Evolutionary conservation across 2,888 invertebrate species (phyloP).

Genomic region (Lissocephala sabroskyi): DNA sequence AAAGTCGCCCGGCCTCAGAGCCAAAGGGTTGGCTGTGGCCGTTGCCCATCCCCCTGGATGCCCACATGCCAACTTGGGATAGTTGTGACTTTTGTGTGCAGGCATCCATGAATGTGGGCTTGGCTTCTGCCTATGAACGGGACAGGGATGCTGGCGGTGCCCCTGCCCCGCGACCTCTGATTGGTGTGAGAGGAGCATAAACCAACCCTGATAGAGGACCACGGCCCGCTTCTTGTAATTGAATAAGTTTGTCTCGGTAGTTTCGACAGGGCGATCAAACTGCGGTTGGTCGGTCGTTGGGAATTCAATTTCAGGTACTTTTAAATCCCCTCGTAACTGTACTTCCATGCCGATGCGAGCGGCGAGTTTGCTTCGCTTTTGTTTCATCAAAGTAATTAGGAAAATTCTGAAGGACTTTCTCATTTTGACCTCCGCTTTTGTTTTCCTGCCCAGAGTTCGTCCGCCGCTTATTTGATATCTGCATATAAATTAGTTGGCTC

Average conservation of each 20-base stretch:
- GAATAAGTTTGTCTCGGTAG: constrained; percentile 34
- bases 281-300: constrained; percentile 48
- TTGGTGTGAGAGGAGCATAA: constrained; percentile 20
- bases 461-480: constrained; percentile 53
- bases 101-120: constrained; percentile 40
- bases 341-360: too few relatives aligned
- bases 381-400: constrained; percentile 64
- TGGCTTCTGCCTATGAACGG: constrained; percentile 40
- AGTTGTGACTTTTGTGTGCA: constrained; percentile 56
- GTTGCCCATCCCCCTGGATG: background rate
- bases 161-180: background rate
- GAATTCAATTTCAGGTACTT: constrained; percentile 12
- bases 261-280: constrained; percentile 40
- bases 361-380: constrained; percentile 52
- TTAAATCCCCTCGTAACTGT: too few relatives aligned
- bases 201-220: background rate
- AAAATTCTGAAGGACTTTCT: constrained; percentile 46
- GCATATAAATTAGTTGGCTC: constrained; percentile 58
- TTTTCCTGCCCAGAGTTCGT: constrained; percentile 18
- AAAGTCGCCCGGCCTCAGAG: constrained; percentile 43
- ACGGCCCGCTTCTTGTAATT: constrained; percentile 25
- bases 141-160: background rate
- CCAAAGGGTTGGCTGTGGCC: constrained; percentile 6
- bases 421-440: constrained; percentile 16
- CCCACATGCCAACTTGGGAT: constrained; percentile 58